Conservation (phyloP, 2,113 vertebrate genomes). For the Pavo muticus region DNA sequence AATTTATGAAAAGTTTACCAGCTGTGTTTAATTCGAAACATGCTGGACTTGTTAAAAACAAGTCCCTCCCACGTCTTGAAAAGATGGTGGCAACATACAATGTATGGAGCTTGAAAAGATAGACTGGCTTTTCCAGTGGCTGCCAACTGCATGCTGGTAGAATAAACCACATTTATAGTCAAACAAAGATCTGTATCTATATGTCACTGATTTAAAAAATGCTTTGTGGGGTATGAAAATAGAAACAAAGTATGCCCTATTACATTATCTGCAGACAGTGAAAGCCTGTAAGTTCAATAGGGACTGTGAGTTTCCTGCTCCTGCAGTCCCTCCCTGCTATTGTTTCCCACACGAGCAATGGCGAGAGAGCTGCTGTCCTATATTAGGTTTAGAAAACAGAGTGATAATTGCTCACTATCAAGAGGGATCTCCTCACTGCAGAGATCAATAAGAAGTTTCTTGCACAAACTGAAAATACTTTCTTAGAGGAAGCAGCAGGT, state of each 20-base stretch:
- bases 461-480: not conserved
- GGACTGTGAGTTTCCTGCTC: not conserved
- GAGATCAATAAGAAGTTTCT: not conserved
- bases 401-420: not conserved
- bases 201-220: not conserved
- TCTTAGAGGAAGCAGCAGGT: not conserved
- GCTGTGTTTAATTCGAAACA: not conserved
- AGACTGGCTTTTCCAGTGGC: not conserved
- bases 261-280: not conserved
- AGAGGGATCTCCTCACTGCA: not conserved
- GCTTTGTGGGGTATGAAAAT: not conserved
- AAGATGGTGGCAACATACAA: not conserved
- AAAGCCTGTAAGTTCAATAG: not conserved
- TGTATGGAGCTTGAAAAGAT: not conserved
- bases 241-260: not conserved
- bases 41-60: not conserved
- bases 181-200: not conserved
- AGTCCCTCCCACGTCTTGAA: not conserved
- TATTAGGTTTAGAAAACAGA: not conserved
- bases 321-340: not conserved
- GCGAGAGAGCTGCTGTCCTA: not conserved
- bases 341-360: not conserved
- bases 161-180: not conserved
- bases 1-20: not conserved
- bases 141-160: not conserved